A percentile compares a stretch with the other conserved stretches of the same genome.
These are phyloP conservation scores for Alcedo quadribrachys DNA, from an alignment of 2,797 vertebrate species.

Conservation along the genomic window DNA sequence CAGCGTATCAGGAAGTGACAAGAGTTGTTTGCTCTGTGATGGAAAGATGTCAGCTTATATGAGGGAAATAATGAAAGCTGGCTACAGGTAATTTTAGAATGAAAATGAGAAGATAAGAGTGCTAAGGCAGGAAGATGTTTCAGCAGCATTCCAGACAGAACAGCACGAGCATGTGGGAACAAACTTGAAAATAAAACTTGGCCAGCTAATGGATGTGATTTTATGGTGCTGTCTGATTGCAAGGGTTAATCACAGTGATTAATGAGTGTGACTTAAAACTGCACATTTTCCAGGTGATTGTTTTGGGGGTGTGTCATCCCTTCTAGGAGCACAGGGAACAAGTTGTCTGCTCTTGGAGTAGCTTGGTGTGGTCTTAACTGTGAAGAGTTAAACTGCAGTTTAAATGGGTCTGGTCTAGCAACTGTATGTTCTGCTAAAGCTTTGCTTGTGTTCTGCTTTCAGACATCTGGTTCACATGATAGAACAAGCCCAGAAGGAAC, in stretches of 20 bases:
- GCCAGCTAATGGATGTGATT: neutral
- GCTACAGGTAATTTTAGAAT: neutral
- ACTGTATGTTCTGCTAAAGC: neutral
- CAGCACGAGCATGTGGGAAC: neutral
- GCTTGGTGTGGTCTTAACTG: neutral
- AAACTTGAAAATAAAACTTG: neutral
- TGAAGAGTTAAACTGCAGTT: neutral
- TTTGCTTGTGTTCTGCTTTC: constrained; percentile 27
- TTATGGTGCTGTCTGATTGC: neutral
- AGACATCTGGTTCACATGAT: constrained; percentile 97
- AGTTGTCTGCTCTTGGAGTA: neutral
- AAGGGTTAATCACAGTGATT: neutral
- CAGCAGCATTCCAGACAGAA: neutral
- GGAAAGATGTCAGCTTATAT: neutral
- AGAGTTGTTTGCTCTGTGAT: neutral
- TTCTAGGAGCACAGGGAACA: neutral
- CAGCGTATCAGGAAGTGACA: rapidly evolving
- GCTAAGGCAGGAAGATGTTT: neutral
- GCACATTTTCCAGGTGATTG: neutral
- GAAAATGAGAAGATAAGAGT: neutral
- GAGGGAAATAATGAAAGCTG: neutral
- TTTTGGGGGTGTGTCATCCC: neutral
- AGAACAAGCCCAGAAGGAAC: constrained; percentile 95
- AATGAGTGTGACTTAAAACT: neutral
- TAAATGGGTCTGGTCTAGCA: neutral